Percentiles rank a stretch among this genome's conserved stretches.
These are phyloP conservation scores for Esox lucius DNA, from an alignment of 2,797 vertebrate genomes.

Conservation along the genomic window DNA sequence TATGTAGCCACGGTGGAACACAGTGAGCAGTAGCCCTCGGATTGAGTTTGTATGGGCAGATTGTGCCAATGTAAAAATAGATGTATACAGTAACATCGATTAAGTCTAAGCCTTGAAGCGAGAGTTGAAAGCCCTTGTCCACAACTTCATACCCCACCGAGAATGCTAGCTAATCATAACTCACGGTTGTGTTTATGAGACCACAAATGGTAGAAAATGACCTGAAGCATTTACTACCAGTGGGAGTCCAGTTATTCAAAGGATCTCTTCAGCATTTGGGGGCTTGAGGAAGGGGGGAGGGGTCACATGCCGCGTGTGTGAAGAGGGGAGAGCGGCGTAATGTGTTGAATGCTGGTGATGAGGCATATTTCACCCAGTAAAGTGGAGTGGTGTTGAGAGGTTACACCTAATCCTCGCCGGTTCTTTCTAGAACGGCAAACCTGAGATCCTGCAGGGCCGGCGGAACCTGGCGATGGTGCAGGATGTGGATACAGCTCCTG, in stretches of 20 bases:
- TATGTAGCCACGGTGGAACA: background rate
- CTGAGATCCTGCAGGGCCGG: background rate
- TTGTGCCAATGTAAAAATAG: too few relatives aligned
- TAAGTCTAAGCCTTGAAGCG: background rate
- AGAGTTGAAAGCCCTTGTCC: background rate
- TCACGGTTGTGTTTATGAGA: slow-evolving; percentile 9
- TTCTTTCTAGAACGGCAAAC: slow-evolving; percentile 15
- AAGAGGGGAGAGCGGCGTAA: too few relatives aligned
- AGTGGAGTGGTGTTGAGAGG: background rate
- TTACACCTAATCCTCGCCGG: background rate
- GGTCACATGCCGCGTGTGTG: too few relatives aligned
- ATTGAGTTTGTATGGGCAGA: background rate
- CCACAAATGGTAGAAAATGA: background rate
- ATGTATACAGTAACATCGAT: background rate
- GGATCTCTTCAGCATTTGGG: background rate
- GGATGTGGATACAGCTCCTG: background rate
- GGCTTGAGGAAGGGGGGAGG: background rate
- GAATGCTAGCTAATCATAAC: slow-evolving; percentile 3
- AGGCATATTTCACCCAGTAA: background rate
- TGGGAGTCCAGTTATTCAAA: background rate
- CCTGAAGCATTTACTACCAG: background rate
- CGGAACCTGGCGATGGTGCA: background rate
- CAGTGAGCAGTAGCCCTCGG: slow-evolving; percentile 23
- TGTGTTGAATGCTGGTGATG: slow-evolving; percentile 14
- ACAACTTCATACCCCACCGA: background rate